Conservation (phyloP, 2,888 invertebrate species). For the Camponotus fellah region DNA sequence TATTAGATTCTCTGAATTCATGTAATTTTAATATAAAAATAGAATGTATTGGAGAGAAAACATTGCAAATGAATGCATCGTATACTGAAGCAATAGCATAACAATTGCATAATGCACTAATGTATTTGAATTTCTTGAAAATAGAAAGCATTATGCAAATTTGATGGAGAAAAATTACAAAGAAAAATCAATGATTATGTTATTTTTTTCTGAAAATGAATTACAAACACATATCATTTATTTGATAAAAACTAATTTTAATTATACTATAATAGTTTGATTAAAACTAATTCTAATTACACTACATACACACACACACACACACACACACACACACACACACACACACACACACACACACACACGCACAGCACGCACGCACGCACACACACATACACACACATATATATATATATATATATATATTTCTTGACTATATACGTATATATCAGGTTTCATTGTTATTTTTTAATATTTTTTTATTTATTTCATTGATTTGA, state of each 20-base stretch:
- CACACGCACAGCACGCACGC: too few relatives aligned
- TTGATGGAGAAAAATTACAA: background rate
- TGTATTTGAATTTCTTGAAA: background rate
- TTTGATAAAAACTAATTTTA: too few relatives aligned
- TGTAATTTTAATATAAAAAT: too few relatives aligned
- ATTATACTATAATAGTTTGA: too few relatives aligned
- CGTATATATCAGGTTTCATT: background rate
- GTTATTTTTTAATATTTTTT: constrained; percentile 7
- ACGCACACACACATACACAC: too few relatives aligned
- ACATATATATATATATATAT: too few relatives aligned
- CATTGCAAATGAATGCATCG: background rate
- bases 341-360: too few relatives aligned
- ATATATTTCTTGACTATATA: background rate
- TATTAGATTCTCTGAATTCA: too few relatives aligned
- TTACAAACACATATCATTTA: background rate
- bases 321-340: too few relatives aligned
- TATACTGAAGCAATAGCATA: background rate
- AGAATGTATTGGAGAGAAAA: background rate
- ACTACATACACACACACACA: too few relatives aligned
- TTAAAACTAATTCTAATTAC: too few relatives aligned
- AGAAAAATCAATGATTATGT: background rate
- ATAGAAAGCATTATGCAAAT: background rate
- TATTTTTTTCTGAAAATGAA: background rate
- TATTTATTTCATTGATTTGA: background rate
- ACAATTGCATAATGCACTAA: background rate